These are phyloP conservation scores for Cynopterus sphinx DNA, from an alignment of 2,797 vertebrate genomes.

Conservation along the genomic window DNA sequence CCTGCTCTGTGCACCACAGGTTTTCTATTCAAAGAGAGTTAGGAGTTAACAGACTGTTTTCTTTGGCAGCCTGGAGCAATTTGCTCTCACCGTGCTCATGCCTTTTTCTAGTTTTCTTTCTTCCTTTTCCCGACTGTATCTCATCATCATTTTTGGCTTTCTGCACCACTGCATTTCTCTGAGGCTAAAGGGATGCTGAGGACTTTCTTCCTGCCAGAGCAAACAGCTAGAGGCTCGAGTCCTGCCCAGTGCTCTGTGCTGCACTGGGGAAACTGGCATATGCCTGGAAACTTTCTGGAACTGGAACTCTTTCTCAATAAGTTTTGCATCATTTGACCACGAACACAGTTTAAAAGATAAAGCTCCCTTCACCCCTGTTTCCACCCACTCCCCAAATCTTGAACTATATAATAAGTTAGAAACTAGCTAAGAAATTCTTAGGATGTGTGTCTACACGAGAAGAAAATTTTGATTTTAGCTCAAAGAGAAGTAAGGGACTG, in stretches of 20 bases:
- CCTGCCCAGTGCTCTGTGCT: not conserved
- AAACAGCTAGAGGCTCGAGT: conserved; percentile 16
- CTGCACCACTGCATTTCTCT: conserved; percentile 34
- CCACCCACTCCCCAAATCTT: not conserved
- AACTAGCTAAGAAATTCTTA: not conserved
- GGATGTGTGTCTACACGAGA: not conserved
- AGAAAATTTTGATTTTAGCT: conserved; percentile 13
- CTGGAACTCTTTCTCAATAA: conserved; percentile 28
- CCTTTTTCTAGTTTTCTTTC: conserved; percentile 54
- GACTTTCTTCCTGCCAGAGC: conserved; percentile 39
- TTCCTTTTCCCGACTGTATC: conserved; percentile 40
- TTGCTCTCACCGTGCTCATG: not conserved
- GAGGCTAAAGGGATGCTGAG: not conserved
- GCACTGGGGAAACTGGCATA: not conserved
- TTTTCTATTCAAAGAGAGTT: not conserved
- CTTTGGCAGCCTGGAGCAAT: conserved; percentile 45
- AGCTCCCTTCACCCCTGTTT: not conserved
- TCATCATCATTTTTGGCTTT: conserved; percentile 52
- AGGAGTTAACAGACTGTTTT: conserved; percentile 7
- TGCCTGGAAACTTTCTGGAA: not conserved
- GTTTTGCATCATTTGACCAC: not conserved
- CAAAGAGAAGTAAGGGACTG: not conserved
- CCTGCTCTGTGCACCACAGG: not conserved
- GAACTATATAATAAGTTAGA: not conserved
- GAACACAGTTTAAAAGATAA: not conserved